Conservation (phyloP, 2,888 invertebrate genomes). For the Lobophora halterata region DNA sequence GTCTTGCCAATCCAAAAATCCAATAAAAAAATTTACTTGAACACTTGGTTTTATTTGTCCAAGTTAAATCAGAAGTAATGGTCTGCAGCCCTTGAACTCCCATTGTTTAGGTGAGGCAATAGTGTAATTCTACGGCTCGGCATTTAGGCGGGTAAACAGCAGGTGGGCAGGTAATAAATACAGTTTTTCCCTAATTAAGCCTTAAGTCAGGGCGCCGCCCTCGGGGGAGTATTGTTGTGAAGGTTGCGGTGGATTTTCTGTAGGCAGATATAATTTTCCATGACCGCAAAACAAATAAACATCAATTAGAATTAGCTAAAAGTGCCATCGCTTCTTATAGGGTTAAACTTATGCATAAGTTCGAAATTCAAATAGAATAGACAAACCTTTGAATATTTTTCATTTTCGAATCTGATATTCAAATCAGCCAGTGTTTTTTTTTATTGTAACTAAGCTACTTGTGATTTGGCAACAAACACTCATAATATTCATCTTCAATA, state of each 20-base stretch:
- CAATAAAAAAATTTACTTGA: slow-evolving; percentile 1
- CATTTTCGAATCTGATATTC: too few species aligned
- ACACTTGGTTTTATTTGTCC: slow-evolving; percentile 6
- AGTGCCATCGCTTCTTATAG: too few species aligned
- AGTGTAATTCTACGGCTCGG: slow-evolving; percentile 25
- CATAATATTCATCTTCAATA: too few species aligned
- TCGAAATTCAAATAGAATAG: too few species aligned
- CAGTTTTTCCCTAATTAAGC: slow-evolving; percentile 78
- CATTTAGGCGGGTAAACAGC: slow-evolving; percentile 48
- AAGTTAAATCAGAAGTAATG: slow-evolving; percentile 23
- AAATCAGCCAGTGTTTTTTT: neutral
- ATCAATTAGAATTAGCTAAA: too few species aligned
- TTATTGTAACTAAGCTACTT: neutral
- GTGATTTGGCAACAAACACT: too few species aligned
- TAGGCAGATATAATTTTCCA: slow-evolving; percentile 5
- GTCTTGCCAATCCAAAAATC: too few species aligned
- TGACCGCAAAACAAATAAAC: too few species aligned
- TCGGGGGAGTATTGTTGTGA: slow-evolving; percentile 23
- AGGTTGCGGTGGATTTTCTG: slow-evolving; percentile 10
- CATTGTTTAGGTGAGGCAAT: slow-evolving; percentile 22
- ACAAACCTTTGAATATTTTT: too few species aligned
- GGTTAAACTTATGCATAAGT: too few species aligned
- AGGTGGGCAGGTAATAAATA: slow-evolving; percentile 70
- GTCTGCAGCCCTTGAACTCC: slow-evolving; percentile 15
- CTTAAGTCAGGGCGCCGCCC: slow-evolving; percentile 54